Evolutionary conservation across 2,113 vertebrate genomes (phyloP).

Genomic region (Sakesphorus luctuosus): DNA sequence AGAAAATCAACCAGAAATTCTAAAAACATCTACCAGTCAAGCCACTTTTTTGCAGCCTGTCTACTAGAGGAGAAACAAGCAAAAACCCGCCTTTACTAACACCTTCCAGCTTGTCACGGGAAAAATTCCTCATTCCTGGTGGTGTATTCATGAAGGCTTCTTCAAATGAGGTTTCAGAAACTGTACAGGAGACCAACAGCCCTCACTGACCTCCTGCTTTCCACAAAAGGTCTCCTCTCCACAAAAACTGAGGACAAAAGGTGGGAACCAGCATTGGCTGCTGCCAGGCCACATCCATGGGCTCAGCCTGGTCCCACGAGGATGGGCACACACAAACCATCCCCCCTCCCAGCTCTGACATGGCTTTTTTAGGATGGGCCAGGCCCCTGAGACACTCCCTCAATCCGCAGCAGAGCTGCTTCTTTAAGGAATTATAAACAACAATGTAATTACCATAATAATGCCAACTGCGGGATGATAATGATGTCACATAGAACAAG

Average conservation of each 20-base stretch:
- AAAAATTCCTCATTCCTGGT: background rate
- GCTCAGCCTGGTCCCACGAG: rapidly evolving
- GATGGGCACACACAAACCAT: background rate
- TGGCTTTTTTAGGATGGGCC: background rate
- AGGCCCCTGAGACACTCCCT: background rate
- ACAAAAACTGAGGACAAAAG: background rate
- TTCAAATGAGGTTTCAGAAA: background rate
- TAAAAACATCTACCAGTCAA: background rate
- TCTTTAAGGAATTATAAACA: background rate
- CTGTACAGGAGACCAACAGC: rapidly evolving
- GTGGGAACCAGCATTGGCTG: background rate
- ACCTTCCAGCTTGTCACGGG: background rate
- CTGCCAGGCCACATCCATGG: background rate
- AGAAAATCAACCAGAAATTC: background rate
- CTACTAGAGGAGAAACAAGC: background rate
- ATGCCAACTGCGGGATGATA: background rate
- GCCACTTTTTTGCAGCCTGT: background rate
- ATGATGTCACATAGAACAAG: background rate
- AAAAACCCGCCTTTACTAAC: background rate
- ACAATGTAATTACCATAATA: background rate
- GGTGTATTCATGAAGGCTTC: background rate
- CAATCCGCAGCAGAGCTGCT: background rate
- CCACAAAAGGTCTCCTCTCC: background rate
- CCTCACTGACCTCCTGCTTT: background rate
- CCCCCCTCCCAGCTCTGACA: background rate